These are phyloP conservation scores for Trididemnum nubilum DNA, from an alignment of 23 tunicate genomes.

Conservation along the genomic window DNA sequence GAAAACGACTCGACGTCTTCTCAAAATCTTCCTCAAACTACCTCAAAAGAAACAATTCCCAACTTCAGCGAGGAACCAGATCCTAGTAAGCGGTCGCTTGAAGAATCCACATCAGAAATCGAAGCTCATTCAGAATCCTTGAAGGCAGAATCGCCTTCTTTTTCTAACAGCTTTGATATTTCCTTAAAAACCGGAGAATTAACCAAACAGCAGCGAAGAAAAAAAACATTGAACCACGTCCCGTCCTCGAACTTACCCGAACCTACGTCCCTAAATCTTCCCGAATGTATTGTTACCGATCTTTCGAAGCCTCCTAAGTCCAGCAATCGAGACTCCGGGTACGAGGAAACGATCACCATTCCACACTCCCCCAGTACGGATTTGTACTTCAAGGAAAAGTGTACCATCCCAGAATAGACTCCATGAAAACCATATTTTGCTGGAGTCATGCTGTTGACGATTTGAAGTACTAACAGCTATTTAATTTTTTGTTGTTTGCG, in stretches of 20 bases:
- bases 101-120: not conserved
- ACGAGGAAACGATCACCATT: slow-evolving; percentile 27
- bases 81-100: not conserved
- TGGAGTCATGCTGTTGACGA: too few species aligned
- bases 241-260: not conserved
- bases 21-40: not conserved
- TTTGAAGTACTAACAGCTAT: too few species aligned
- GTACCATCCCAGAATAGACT: not conserved
- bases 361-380: not conserved
- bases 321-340: slow-evolving; percentile 53
- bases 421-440: too few species aligned
- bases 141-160: slow-evolving; percentile 16
- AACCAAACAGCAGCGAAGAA: slow-evolving; percentile 21
- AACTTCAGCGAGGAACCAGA: not conserved
- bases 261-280: not conserved
- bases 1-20: slow-evolving; percentile 1
- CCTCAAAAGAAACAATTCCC: not conserved
- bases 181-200: slow-evolving; percentile 23
- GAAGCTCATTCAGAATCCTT: slow-evolving; percentile 1
- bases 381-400: not conserved
- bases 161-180: slow-evolving; percentile 13
- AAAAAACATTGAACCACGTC: not conserved
- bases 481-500: too few species aligned
- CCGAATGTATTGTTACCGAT: not conserved
- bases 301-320: not conserved